These are phyloP conservation scores for Heliothis peltigera DNA, from an alignment of 2,888 invertebrate species.

Conservation along the genomic window DNA sequence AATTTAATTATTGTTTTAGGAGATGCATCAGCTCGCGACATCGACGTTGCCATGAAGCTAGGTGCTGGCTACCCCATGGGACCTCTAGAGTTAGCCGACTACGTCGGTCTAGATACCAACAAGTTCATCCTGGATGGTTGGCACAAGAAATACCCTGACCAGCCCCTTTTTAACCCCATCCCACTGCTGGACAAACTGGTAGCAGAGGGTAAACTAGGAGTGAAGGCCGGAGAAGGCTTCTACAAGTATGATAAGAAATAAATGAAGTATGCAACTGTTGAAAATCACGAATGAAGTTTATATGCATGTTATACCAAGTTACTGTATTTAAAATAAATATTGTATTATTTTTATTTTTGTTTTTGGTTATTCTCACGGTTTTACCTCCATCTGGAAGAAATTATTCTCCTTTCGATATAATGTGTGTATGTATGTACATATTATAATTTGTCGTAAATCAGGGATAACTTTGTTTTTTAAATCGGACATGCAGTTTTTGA, in stretches of 20 bases:
- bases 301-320: conserved; percentile 34
- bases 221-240: conserved; percentile 95
- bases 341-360: conserved; percentile 21
- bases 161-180: conserved; percentile 67
- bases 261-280: conserved; percentile 38
- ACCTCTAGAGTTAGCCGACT: conserved; percentile 96
- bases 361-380: conserved; percentile 7
- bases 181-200: conserved; percentile 92
- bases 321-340: conserved; percentile 27
- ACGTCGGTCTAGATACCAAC: conserved; percentile 95
- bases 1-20: too few species aligned
- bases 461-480: too few species aligned
- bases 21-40: conserved; percentile 93
- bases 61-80: conserved; percentile 98
- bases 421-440: too few species aligned
- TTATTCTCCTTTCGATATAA: too few species aligned
- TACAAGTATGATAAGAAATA: conserved; percentile 91
- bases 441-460: too few species aligned
- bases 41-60: conserved; percentile 97
- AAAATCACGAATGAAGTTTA: conserved; percentile 40
- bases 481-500: too few species aligned
- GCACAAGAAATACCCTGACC: conserved; percentile 89
- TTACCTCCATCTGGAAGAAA: too few species aligned
- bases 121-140: conserved; percentile 94
- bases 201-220: conserved; percentile 93